Evolutionary conservation across 2,797 vertebrate genomes (phyloP).

Genomic region (Phalanger gymnotis): DNA sequence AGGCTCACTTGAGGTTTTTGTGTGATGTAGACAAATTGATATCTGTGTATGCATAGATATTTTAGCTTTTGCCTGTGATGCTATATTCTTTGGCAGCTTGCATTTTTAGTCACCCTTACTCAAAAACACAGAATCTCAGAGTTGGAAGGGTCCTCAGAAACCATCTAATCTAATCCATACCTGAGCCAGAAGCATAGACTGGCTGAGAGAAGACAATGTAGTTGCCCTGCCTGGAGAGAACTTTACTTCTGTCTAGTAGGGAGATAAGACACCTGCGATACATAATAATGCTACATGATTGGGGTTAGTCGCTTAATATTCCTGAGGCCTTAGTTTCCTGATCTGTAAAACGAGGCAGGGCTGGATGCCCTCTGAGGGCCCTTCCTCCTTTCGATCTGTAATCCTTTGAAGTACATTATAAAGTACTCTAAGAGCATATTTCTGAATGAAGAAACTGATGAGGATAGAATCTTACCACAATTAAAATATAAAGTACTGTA

Average conservation of each 20-base stretch:
- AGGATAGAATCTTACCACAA: neutral
- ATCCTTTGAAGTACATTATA: neutral
- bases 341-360: neutral
- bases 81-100: neutral
- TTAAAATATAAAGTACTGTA: neutral
- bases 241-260: neutral
- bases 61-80: neutral
- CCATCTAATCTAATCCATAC: neutral
- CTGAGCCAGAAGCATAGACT: neutral
- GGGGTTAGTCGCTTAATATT: neutral
- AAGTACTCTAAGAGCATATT: neutral
- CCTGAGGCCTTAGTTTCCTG: neutral
- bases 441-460: neutral
- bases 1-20: neutral
- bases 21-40: neutral
- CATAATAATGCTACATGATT: neutral
- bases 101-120: neutral
- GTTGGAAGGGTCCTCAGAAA: neutral
- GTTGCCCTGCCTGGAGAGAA: neutral
- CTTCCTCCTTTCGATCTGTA: neutral
- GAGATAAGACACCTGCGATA: neutral
- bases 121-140: neutral
- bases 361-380: neutral
- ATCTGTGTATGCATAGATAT: neutral
- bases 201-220: neutral